A percentile compares a stretch with the other conserved stretches of the same genome.
Evolutionary conservation across 2,113 vertebrate genomes (phyloP).

Genomic region (Paraplagusia blochii): DNA sequence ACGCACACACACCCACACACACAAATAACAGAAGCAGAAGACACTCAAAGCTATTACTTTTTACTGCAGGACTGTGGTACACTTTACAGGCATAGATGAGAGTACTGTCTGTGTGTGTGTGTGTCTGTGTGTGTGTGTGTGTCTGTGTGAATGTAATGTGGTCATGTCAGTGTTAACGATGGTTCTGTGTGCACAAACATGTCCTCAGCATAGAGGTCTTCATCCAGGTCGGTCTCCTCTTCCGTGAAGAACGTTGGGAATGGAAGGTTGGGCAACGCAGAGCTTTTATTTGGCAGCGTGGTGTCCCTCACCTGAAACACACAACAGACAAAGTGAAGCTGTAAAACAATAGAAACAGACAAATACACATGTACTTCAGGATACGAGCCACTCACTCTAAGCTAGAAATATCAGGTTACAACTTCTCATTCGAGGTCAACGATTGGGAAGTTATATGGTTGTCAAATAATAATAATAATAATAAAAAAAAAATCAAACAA

Average conservation of each 20-base stretch:
- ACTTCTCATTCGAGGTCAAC: no score
- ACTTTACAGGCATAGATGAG: slow-evolving; percentile 2
- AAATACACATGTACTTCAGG: no score
- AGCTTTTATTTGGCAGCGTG: slow-evolving; percentile 66
- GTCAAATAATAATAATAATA: no score
- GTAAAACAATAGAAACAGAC: background rate
- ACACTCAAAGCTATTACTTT: slow-evolving; percentile 37
- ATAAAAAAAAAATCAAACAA: no score
- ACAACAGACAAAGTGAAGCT: slow-evolving; percentile 11
- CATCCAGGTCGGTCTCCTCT: slow-evolving; percentile 83
- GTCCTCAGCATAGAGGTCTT: slow-evolving; percentile 86
- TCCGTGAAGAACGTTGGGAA: slow-evolving; percentile 94
- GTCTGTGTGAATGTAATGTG: no score
- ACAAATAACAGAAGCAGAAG: background rate
- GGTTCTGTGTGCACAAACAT: slow-evolving; percentile 83
- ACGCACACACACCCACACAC: background rate
- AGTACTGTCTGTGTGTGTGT: background rate
- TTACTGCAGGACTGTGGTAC: slow-evolving; percentile 51
- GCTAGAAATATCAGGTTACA: no score
- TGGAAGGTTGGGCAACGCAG: slow-evolving; percentile 76
- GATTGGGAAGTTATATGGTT: no score
- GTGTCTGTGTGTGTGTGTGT: background rate
- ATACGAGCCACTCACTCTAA: no score
- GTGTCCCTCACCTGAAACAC: slow-evolving; percentile 82
- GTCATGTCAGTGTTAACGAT: slow-evolving; percentile 71